These are phyloP conservation scores for Ecdyonurus torrentis DNA, from an alignment of 2,888 invertebrate species.

Conservation along the genomic window DNA sequence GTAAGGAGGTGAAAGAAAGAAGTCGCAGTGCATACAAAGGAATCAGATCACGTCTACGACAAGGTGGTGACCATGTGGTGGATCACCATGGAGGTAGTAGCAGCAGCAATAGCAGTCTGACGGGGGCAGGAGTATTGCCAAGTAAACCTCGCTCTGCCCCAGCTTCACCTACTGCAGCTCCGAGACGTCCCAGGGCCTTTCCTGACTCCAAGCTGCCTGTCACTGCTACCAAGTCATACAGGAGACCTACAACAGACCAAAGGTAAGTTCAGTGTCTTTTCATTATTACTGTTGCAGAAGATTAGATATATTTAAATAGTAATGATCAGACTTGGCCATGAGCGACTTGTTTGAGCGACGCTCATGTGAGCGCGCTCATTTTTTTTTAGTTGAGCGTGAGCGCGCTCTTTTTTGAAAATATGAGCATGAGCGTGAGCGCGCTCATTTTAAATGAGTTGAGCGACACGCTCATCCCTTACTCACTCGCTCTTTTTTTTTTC, in stretches of 20 bases:
- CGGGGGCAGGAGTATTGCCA: constrained; percentile 18
- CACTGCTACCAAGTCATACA: constrained; percentile 20
- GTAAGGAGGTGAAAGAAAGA: constrained; percentile 47
- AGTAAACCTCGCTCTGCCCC: constrained; percentile 42
- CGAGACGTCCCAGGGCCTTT: constrained; percentile 30
- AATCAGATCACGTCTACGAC: constrained; percentile 42
- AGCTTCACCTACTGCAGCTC: constrained; percentile 38
- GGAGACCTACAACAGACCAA: not conserved
- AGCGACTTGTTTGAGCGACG: too few species aligned
- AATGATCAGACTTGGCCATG: too few species aligned
- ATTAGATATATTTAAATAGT: too few species aligned
- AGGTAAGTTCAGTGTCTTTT: too few species aligned
- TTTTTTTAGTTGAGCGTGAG: too few species aligned
- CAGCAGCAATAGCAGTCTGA: constrained; percentile 28
- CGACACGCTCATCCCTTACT: too few species aligned
- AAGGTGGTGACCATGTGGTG: constrained; percentile 12
- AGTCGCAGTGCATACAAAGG: constrained; percentile 54
- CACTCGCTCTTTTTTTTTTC: too few species aligned
- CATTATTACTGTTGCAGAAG: too few species aligned
- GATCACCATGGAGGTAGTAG: constrained; percentile 14
- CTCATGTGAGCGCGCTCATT: too few species aligned
- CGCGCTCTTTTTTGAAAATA: too few species aligned
- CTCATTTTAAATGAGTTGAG: too few species aligned
- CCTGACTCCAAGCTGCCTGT: constrained; percentile 19
- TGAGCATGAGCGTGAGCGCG: too few species aligned